phyloP scores from a whole-genome alignment of 2,797 vertebrate species.

The Oreochromis grahami region DNA sequence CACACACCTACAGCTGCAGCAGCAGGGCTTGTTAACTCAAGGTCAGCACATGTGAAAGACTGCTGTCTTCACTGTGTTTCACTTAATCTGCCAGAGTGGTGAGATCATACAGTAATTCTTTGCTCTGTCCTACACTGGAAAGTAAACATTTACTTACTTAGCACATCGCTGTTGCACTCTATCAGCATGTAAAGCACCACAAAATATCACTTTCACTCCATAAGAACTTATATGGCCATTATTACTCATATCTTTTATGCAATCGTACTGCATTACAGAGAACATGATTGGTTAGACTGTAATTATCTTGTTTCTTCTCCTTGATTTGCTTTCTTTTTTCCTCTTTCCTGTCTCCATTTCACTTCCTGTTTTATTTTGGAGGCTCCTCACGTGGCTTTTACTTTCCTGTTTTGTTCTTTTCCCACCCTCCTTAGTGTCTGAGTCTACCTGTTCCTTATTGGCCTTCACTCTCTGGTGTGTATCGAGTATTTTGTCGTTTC shows the following conservation, averaged over 20 bases:
- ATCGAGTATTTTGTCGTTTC: not conserved
- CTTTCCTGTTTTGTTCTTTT: not conserved
- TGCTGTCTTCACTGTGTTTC: not conserved
- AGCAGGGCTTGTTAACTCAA: slow-evolving; percentile 27
- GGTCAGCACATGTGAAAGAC: slow-evolving; percentile 21
- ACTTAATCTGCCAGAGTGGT: not conserved
- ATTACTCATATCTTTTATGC: not conserved
- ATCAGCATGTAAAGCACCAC: not conserved
- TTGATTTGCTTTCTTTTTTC: not conserved
- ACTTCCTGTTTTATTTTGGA: not conserved
- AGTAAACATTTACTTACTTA: not conserved
- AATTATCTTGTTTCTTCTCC: not conserved
- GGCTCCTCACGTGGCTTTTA: not conserved
- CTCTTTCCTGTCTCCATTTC: not conserved
- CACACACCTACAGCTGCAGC: not conserved
- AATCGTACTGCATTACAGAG: not conserved
- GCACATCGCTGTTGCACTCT: not conserved
- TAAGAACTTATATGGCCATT: not conserved
- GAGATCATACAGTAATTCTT: not conserved
- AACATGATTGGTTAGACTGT: not conserved
- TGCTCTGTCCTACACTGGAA: not conserved
- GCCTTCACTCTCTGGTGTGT: not conserved
- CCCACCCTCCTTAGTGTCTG: not conserved
- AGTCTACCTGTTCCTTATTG: not conserved
- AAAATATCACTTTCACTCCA: not conserved